phyloP scores from a whole-genome alignment of 1,140 invertebrate species.

The Bombus huntii region DNA sequence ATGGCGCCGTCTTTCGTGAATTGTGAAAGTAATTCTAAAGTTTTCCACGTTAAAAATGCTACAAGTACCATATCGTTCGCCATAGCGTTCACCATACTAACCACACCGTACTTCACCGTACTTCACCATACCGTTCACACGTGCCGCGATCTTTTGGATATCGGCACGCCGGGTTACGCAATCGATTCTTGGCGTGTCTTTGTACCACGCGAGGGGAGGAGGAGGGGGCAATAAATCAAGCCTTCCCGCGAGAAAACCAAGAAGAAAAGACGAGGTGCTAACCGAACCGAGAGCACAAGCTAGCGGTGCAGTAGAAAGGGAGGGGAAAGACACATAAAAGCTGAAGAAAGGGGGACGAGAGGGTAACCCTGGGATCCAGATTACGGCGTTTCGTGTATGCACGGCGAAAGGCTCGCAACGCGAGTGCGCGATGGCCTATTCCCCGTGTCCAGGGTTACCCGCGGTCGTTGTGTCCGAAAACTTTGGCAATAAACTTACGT shows the following conservation, averaged over 20 bases:
- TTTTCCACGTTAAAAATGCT: too few relatives aligned
- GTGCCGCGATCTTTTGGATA: constrained; percentile 18
- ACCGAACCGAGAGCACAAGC: not conserved
- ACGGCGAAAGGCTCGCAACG: constrained; percentile 47
- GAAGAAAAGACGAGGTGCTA: not conserved
- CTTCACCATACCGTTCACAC: not conserved
- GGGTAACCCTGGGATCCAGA: constrained; percentile 47
- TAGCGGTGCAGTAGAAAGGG: too few relatives aligned
- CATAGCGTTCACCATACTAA: too few relatives aligned
- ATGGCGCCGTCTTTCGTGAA: too few relatives aligned
- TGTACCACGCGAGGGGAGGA: too few relatives aligned
- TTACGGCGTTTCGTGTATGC: constrained; percentile 56
- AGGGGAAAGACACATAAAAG: constrained; percentile 10
- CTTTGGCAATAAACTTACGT: constrained; percentile 83
- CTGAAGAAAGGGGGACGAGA: not conserved
- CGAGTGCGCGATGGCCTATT: constrained; percentile 71
- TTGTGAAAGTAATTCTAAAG: too few relatives aligned
- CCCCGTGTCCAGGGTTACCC: constrained; percentile 78
- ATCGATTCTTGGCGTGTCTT: constrained; percentile 14
- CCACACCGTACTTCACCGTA: too few relatives aligned
- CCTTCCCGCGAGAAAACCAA: not conserved
- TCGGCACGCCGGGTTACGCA: constrained; percentile 17
- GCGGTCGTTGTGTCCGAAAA: constrained; percentile 83
- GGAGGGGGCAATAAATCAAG: constrained; percentile 25
- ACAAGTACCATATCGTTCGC: too few relatives aligned